Conservation (phyloP, 1,140 invertebrate species). For the Drosophila nigromelanica region DNA sequence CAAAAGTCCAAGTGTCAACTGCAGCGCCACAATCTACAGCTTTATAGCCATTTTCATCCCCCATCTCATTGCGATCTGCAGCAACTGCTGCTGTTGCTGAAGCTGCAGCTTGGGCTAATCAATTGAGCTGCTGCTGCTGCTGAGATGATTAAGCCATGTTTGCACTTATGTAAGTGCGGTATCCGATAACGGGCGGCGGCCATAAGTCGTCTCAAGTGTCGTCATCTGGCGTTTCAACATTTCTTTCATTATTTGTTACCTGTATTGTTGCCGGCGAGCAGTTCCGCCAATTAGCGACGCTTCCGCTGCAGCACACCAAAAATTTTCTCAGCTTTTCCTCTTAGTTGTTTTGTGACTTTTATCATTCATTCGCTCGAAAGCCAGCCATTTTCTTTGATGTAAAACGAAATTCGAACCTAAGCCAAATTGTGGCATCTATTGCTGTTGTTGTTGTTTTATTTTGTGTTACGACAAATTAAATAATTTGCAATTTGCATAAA, state of each 20-base stretch:
- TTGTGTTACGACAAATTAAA: slow-evolving; percentile 52
- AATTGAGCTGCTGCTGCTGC: slow-evolving; percentile 44
- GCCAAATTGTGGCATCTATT: slow-evolving; percentile 22
- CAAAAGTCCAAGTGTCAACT: slow-evolving; percentile 71
- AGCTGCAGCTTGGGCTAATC: slow-evolving; percentile 58
- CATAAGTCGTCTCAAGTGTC: slow-evolving; percentile 77
- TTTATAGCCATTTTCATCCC: slow-evolving; percentile 3
- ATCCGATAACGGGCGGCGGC: slow-evolving; percentile 64
- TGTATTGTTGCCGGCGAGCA: slow-evolving; percentile 46
- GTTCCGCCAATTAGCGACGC: slow-evolving; percentile 78
- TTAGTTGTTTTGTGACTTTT: slow-evolving; percentile 26
- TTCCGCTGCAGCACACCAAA: slow-evolving; percentile 64
- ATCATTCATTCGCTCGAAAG: slow-evolving; percentile 29
- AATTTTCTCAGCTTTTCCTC: slow-evolving; percentile 68
- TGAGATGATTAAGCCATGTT: slow-evolving; percentile 78
- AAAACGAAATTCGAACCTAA: slow-evolving; percentile 31
- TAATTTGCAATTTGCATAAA: slow-evolving; percentile 75
- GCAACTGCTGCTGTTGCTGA: not conserved
- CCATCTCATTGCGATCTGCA: not conserved
- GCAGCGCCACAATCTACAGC: slow-evolving; percentile 40
- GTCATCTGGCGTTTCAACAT: slow-evolving; percentile 74
- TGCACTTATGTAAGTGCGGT: slow-evolving; percentile 73
- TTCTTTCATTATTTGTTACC: slow-evolving; percentile 44
- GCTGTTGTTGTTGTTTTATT: not conserved
- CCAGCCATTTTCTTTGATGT: slow-evolving; percentile 38